These are phyloP conservation scores for Stichodactyla mertensii DNA, from an alignment of 64 coral and sea anemone genomes.

Conservation along the genomic window DNA sequence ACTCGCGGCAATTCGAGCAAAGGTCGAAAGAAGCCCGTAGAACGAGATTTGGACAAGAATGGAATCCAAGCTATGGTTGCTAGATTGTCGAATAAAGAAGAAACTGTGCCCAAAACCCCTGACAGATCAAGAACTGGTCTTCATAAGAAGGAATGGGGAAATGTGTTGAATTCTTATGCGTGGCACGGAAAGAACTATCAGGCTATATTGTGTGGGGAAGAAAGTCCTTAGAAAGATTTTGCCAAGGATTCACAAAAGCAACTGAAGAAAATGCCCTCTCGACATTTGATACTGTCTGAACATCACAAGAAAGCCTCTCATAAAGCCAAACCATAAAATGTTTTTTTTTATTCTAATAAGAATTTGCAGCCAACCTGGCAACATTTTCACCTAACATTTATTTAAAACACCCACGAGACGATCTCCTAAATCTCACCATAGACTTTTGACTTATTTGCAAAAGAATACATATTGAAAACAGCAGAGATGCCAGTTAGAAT, in stretches of 20 bases:
- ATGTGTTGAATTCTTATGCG: constrained; percentile 84
- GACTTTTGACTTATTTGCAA: too few species aligned
- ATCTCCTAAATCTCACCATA: too few species aligned
- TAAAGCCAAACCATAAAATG: too few species aligned
- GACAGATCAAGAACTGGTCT: constrained; percentile 54
- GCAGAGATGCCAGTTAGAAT: too few species aligned
- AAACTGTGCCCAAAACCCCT: constrained; percentile 54
- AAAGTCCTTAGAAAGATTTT: constrained; percentile 56
- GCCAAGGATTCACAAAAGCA: not conserved
- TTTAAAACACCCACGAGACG: too few species aligned
- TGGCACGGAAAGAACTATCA: constrained; percentile 93
- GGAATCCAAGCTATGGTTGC: constrained; percentile 61
- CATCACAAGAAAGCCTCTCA: too few species aligned
- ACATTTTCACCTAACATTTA: too few species aligned
- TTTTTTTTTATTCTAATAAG: too few species aligned
- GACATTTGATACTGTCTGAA: not conserved
- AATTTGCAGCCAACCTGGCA: too few species aligned
- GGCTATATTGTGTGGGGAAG: constrained; percentile 92
- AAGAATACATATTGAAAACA: too few species aligned
- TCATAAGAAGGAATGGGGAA: constrained; percentile 81
- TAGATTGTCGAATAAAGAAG: constrained; percentile 75
- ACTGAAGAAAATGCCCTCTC: not conserved
- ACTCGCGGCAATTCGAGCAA: constrained; percentile 2
- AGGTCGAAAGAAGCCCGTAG: constrained; percentile 45
- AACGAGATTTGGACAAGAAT: constrained; percentile 50